Percentiles rank a stretch among this genome's conserved stretches.
Conservation (phyloP, 2,113 vertebrate species). For the Dasyprocta punctata region DNA sequence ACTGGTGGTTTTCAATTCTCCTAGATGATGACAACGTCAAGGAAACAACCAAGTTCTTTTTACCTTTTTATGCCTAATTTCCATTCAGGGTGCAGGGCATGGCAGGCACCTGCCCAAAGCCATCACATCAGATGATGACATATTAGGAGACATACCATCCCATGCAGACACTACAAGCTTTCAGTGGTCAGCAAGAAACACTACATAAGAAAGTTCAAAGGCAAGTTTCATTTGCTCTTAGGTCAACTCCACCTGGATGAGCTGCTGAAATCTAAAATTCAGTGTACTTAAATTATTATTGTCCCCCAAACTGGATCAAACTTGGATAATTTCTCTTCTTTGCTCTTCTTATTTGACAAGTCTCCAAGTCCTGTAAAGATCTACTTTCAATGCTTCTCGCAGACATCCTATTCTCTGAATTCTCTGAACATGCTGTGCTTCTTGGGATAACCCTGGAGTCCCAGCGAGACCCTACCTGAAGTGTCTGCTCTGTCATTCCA, state of each 20-base stretch:
- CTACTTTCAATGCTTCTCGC: neutral
- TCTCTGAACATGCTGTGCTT: neutral
- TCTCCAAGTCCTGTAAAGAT: neutral
- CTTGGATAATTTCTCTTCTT: neutral
- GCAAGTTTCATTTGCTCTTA: neutral
- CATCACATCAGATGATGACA: neutral
- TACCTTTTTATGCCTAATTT: neutral
- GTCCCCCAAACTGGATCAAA: neutral
- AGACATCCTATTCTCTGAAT: neutral
- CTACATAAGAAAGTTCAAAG: neutral
- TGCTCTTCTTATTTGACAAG: neutral
- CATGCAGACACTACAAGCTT: neutral
- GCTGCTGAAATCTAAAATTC: conserved; percentile 24
- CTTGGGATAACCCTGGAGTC: neutral
- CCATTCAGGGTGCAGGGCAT: neutral
- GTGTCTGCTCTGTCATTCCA: neutral
- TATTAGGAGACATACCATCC: neutral
- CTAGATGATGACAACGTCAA: neutral
- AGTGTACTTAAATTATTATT: neutral
- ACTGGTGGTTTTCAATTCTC: neutral
- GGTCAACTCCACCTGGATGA: neutral
- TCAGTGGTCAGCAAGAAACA: neutral
- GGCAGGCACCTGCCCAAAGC: neutral
- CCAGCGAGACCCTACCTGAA: neutral
- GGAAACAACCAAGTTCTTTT: neutral